Base-by-base conservation (phyloP, 2,888 invertebrate species). In the Microctonus hyperodae region DNA sequence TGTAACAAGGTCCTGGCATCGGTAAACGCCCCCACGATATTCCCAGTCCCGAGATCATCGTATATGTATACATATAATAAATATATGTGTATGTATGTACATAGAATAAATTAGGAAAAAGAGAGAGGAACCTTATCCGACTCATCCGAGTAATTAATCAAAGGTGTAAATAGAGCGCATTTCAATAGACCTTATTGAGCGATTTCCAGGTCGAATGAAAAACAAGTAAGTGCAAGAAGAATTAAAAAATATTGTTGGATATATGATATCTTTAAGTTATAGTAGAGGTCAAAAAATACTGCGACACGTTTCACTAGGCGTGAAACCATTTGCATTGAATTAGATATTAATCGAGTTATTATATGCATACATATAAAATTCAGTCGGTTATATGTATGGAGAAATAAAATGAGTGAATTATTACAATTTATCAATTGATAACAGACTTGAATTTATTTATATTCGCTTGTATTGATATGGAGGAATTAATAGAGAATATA, bases 1-100 rank as follows among this genome's bases (percentile, higher is more conserved):
- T 44, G 44, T 74, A 78, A 76, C 80, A 80, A 80, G 80, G 80
- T 77, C 78, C 79, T 78, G 76, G 72, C 75, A 75, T 62, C 62
- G 62, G 53, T 53, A 72, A 73, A 79, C 80, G 80, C 80, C 80
- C 79, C 79, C 81, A 76, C 76, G 6, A 44, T 72, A 67, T 72
- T 56, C 63, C 64, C 40, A 58, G 44, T 55, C 55, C 31, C 33
- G 55, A 35, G 40, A 60, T 13, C 44, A 37, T 58, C 55, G 6
- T 44, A 16, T 44, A 44, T 20, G 7, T 44, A 20, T 16, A 16
- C 9, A 44, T 16, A 44, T 9, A 35, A 9, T 9, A 35, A 9
- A 35, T 9, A 9, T 9, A 35, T 9, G 4, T 16, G 7, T 44
- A 0, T 3, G n/a, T n/a, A 37, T 37, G n/a, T n/a, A n/a, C n/a